Conservation (phyloP, 2,113 vertebrate genomes). For the Uropsilus gracilis region DNA sequence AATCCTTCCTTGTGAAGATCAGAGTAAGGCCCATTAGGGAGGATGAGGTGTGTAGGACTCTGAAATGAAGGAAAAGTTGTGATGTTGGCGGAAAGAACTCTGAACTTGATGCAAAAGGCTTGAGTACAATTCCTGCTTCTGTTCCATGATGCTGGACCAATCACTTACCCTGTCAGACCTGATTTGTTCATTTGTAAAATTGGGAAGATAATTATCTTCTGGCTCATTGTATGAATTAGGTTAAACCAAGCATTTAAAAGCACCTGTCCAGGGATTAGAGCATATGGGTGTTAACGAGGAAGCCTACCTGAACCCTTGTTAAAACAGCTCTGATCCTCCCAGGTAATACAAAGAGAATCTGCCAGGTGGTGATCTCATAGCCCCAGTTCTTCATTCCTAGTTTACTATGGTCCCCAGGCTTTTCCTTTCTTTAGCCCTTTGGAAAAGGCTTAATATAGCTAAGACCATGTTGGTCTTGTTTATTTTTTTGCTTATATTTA, state of each 20-base stretch:
- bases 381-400: neutral
- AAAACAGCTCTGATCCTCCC: neutral
- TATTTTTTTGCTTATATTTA: too few species aligned
- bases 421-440: neutral
- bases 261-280: neutral
- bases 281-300: neutral
- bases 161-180: neutral
- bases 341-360: neutral
- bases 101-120: neutral
- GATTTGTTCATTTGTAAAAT: neutral
- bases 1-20: neutral
- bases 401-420: neutral
- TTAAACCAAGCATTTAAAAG: neutral
- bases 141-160: neutral
- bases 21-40: neutral
- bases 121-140: neutral
- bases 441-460: neutral
- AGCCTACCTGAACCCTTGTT: neutral
- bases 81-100: neutral
- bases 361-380: neutral
- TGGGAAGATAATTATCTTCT: neutral
- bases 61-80: neutral
- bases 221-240: neutral
- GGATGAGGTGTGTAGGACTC: neutral
- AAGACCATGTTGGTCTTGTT: neutral